Percentiles rank a stretch among this genome's conserved stretches.
Conservation (phyloP, 2,888 invertebrate species). For the Antheraea assamensis region DNA sequence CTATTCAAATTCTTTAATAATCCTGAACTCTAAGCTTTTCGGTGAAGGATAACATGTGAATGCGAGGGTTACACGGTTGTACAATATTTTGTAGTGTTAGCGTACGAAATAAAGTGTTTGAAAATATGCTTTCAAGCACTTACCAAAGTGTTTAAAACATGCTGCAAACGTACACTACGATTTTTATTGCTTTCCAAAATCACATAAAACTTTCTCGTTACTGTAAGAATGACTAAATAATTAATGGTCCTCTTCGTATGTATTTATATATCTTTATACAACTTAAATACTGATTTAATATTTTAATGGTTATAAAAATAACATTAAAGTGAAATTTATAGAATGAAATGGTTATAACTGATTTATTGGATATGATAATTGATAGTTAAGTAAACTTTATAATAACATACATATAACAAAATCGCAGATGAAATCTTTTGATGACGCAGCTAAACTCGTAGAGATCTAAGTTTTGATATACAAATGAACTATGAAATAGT, state of each 20-base stretch:
- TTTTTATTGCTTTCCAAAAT: constrained; percentile 67
- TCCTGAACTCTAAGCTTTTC: background rate
- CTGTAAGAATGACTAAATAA: constrained; percentile 53
- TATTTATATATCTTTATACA: background rate
- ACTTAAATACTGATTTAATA: background rate
- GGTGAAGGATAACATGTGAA: background rate
- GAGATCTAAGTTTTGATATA: too few relatives aligned
- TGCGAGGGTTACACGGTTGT: background rate
- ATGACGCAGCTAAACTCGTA: too few relatives aligned
- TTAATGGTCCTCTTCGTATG: constrained; percentile 43
- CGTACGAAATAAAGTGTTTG: background rate
- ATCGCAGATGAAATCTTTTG: too few relatives aligned
- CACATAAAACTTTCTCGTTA: constrained; percentile 68
- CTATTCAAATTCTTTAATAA: background rate
- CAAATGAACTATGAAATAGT: too few relatives aligned
- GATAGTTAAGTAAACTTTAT: too few relatives aligned
- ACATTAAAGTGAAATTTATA: background rate
- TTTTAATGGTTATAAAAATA: background rate
- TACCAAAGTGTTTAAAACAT: background rate
- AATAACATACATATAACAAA: too few relatives aligned
- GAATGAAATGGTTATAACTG: constrained; percentile 14
- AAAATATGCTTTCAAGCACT: background rate
- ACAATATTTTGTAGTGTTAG: background rate
- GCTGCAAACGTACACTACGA: constrained; percentile 33
- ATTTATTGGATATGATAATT: background rate